These are phyloP conservation scores for Lasiurus cinereus DNA, from an alignment of 2,113 vertebrate species.

Conservation along the genomic window DNA sequence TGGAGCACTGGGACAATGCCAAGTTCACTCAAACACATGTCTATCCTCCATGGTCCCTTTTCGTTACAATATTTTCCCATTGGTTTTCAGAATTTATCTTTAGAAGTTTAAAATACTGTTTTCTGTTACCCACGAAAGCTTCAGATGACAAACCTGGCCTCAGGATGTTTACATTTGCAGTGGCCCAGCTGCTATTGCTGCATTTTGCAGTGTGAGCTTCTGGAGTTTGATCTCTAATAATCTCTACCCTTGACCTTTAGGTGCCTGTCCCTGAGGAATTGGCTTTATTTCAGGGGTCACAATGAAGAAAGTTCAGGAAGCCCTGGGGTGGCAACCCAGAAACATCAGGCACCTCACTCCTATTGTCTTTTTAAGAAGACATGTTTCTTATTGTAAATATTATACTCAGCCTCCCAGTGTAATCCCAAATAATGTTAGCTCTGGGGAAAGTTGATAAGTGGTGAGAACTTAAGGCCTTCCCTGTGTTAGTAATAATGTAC, in stretches of 20 bases:
- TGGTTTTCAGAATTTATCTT: slow-evolving; percentile 58
- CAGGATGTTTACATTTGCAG: not conserved
- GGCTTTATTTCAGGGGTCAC: not conserved
- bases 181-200: not conserved
- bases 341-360: not conserved
- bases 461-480: slow-evolving; percentile 48
- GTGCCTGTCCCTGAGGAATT: not conserved
- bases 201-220: not conserved
- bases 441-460: slow-evolving; percentile 61
- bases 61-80: not conserved
- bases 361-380: slow-evolving; percentile 69
- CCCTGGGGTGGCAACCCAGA: not conserved
- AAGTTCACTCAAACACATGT: not conserved
- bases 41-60: not conserved
- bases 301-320: not conserved
- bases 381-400: slow-evolving; percentile 61
- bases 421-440: slow-evolving; percentile 63
- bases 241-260: not conserved
- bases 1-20: not conserved
- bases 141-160: not conserved
- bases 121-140: not conserved
- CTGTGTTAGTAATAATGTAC: not conserved
- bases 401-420: slow-evolving; percentile 8
- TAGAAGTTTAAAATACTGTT: slow-evolving; percentile 2
- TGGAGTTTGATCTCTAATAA: not conserved